These are phyloP conservation scores for Megastigmus dorsalis DNA, from an alignment of 2,888 invertebrate species.

Conservation along the genomic window DNA sequence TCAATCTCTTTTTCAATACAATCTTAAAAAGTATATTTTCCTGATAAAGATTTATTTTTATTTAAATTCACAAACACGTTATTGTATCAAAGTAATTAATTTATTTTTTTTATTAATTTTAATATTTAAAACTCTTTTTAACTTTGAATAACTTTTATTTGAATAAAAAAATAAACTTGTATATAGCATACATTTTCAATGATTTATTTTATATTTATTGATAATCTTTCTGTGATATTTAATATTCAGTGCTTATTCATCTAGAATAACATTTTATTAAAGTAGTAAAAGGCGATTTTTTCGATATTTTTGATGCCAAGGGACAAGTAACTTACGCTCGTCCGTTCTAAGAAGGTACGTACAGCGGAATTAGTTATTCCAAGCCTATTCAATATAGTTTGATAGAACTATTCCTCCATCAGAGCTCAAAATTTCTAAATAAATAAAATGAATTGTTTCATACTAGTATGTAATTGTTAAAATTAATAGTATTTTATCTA, in stretches of 20 bases:
- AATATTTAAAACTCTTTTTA: too few relatives aligned
- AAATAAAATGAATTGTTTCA: conserved; percentile 2
- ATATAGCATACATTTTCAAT: not conserved
- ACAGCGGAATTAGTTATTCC: not conserved
- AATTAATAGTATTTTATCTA: not conserved
- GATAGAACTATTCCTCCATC: conserved; percentile 10
- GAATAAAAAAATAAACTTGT: not conserved
- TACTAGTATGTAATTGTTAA: conserved; percentile 1
- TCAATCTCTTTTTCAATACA: too few relatives aligned
- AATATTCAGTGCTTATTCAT: conserved; percentile 31
- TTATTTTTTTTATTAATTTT: too few relatives aligned
- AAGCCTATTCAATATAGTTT: conserved; percentile 5
- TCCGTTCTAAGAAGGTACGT: conserved; percentile 19
- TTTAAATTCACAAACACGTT: too few relatives aligned
- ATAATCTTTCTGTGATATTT: conserved; percentile 46
- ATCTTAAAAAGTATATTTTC: too few relatives aligned
- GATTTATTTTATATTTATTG: conserved; percentile 1
- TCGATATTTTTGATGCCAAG: conserved; percentile 37
- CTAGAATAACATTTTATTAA: conserved; percentile 17
- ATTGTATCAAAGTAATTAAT: too few relatives aligned
- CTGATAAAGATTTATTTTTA: too few relatives aligned
- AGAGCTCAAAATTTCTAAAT: conserved; percentile 8
- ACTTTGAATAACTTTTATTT: too few relatives aligned
- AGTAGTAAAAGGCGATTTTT: conserved; percentile 26
- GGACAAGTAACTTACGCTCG: conserved; percentile 22